Conservation (phyloP, 92 coral and sea anemone genomes). For the Anthopleura xanthogrammica region DNA sequence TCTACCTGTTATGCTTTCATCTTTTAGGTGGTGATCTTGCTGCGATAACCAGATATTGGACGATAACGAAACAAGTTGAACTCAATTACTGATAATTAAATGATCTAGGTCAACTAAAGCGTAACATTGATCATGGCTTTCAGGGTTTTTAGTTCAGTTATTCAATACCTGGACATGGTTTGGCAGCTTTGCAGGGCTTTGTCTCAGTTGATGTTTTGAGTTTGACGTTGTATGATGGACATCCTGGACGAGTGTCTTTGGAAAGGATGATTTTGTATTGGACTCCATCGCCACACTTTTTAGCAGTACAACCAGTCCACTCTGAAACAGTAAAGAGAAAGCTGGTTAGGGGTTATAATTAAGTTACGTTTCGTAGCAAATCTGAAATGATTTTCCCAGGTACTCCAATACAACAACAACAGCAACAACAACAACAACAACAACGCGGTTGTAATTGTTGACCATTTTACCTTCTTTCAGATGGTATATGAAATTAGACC, state of each 20-base stretch:
- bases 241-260: constrained; percentile 31
- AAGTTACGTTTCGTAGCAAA: too few species aligned
- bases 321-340: neutral
- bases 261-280: constrained; percentile 6
- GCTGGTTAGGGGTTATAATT: too few species aligned
- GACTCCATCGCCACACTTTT: constrained; percentile 30
- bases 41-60: too few species aligned
- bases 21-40: too few species aligned
- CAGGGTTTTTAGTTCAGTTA: too few species aligned
- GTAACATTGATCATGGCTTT: too few species aligned
- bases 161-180: constrained; percentile 16
- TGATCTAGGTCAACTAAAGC: too few species aligned
- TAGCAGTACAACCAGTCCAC: constrained; percentile 27
- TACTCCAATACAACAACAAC: neutral
- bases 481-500: neutral
- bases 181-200: constrained; percentile 14
- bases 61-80: too few species aligned
- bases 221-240: constrained; percentile 26
- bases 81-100: too few species aligned
- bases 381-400: neutral
- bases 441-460: neutral
- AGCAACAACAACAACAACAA: neutral
- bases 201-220: constrained; percentile 4
- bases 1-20: too few species aligned
- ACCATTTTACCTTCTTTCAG: neutral